Percentiles rank a stretch among this genome's conserved stretches.
Conservation (phyloP, 64 coral and sea anemone genomes). For the Stylophora pistillata region DNA sequence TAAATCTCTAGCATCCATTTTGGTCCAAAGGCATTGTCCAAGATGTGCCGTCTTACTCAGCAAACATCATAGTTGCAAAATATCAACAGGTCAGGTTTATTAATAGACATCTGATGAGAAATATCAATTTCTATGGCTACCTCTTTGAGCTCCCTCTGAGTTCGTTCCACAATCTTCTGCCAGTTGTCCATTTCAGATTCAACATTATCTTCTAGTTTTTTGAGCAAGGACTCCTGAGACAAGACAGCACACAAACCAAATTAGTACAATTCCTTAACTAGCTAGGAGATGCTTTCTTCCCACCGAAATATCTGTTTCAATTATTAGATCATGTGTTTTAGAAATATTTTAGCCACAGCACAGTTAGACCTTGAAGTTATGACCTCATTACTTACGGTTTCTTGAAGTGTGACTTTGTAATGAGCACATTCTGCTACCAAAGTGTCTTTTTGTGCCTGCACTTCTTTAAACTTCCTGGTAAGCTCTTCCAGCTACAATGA, state of each 20-base stretch:
- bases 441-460: conserved; percentile 53
- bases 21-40: too few species aligned
- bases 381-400: conserved; percentile 52
- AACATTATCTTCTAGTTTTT: conserved; percentile 75
- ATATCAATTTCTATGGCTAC: background rate
- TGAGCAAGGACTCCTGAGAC: conserved; percentile 81
- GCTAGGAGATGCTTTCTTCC: too few species aligned
- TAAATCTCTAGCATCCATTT: too few species aligned
- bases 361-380: background rate
- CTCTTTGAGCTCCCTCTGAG: conserved; percentile 58
- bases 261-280: background rate
- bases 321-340: too few species aligned
- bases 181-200: conserved; percentile 81
- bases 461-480: conserved; percentile 61
- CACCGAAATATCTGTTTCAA: too few species aligned
- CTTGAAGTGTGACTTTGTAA: conserved; percentile 76
- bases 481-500: conserved; percentile 50
- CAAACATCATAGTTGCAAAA: too few species aligned
- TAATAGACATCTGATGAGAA: background rate
- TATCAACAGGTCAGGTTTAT: too few species aligned
- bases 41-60: too few species aligned
- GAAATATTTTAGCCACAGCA: too few species aligned
- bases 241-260: background rate
- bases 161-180: conserved; percentile 70
- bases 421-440: conserved; percentile 69